Conservation (phyloP, 2,797 vertebrate genomes). For the Champsocephalus gunnari region DNA sequence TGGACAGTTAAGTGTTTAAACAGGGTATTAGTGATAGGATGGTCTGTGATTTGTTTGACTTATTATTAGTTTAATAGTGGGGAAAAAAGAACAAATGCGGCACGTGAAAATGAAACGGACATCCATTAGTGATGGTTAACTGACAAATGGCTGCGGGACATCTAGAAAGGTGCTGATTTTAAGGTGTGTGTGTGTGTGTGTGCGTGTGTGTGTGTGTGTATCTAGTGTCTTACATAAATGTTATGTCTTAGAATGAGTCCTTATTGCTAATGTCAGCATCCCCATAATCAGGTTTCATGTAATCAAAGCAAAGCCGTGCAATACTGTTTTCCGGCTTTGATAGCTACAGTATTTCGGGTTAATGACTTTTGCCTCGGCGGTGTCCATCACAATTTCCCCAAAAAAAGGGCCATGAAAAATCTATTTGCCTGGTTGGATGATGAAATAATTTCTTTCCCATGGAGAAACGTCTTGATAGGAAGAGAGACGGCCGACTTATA, state of each 20-base stretch:
- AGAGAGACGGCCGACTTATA: slow-evolving; percentile 84
- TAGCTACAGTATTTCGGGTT: slow-evolving; percentile 47
- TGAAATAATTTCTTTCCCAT: slow-evolving; percentile 89
- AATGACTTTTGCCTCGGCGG: slow-evolving; percentile 64
- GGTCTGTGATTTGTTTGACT: slow-evolving; percentile 45
- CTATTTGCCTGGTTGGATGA: slow-evolving; percentile 68
- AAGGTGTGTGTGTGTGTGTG: not conserved
- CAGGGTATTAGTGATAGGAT: slow-evolving; percentile 62
- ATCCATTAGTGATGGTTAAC: slow-evolving; percentile 29
- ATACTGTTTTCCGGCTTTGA: slow-evolving; percentile 28
- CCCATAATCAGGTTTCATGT: slow-evolving; percentile 66
- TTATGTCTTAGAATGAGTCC: slow-evolving; percentile 18
- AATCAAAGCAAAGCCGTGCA: slow-evolving; percentile 47
- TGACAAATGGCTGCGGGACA: slow-evolving; percentile 29
- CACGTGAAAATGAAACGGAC: slow-evolving; percentile 40
- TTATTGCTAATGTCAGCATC: slow-evolving; percentile 36
- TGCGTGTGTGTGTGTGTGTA: not conserved
- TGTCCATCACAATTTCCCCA: slow-evolving; percentile 78
- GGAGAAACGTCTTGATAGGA: slow-evolving; percentile 88
- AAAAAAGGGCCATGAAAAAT: slow-evolving; percentile 70
- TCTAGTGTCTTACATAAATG: slow-evolving; percentile 17
- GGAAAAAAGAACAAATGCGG: slow-evolving; percentile 31
- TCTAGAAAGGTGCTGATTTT: slow-evolving; percentile 49
- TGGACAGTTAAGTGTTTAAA: slow-evolving; percentile 69
- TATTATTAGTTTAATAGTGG: slow-evolving; percentile 44